A percentile compares a stretch with the other conserved stretches of the same genome.
These are phyloP conservation scores for Corvus moneduloides DNA, from an alignment of 2,113 vertebrate genomes.

Conservation along the genomic window DNA sequence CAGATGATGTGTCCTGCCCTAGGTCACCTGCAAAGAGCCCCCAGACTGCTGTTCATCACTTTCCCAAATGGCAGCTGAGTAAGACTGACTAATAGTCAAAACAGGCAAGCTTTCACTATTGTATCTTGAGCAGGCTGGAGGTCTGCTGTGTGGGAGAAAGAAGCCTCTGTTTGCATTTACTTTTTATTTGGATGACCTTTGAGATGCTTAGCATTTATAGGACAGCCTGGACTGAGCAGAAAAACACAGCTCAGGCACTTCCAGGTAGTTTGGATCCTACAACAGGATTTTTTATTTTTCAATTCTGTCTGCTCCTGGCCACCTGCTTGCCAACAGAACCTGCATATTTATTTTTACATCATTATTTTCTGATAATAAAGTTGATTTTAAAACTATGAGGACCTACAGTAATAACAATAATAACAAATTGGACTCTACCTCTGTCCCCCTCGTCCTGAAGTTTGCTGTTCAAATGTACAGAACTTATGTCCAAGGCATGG, in stretches of 20 bases:
- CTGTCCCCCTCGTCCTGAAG: not conserved
- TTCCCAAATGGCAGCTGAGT: not conserved
- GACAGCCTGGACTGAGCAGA: not conserved
- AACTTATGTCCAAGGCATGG: not conserved
- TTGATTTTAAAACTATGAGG: not conserved
- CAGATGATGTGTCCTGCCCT: not conserved
- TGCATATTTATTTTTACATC: not conserved
- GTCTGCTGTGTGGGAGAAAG: not conserved
- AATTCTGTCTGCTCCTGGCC: not conserved
- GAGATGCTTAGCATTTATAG: not conserved
- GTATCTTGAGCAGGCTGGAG: not conserved
- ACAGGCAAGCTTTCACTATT: not conserved
- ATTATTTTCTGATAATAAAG: not conserved
- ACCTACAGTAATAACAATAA: not conserved
- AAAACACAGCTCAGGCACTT: not conserved
- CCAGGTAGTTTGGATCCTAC: not conserved
- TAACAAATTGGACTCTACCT: not conserved
- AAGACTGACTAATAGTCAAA: not conserved
- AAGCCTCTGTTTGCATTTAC: not conserved
- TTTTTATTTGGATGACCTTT: slow-evolving; percentile 12
- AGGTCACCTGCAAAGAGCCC: not conserved
- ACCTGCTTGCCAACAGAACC: not conserved
- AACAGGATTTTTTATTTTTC: not conserved
- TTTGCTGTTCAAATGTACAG: not conserved
- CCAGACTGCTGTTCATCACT: not conserved